phyloP scores from a whole-genome alignment of 2,797 vertebrate genomes.

The Betta splendens region DNA sequence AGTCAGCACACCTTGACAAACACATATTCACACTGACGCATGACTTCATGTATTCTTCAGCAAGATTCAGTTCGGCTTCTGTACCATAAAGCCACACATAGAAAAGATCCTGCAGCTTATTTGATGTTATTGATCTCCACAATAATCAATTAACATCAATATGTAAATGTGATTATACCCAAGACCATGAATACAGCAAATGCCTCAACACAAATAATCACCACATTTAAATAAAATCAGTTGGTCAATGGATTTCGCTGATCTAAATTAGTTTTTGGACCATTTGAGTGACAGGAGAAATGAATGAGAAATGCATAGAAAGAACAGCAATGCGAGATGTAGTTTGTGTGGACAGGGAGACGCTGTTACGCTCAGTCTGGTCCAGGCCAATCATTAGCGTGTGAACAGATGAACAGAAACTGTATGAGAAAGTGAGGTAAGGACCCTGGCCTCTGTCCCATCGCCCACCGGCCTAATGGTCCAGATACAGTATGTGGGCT shows the following conservation, averaged over 20 bases:
- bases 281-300: conserved; percentile 42
- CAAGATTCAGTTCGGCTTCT: conserved; percentile 30
- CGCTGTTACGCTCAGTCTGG: conserved; percentile 44
- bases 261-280: conserved; percentile 47
- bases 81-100: conserved; percentile 30
- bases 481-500: conserved; percentile 41
- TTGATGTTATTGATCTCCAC: conserved; percentile 6
- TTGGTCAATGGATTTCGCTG: conserved; percentile 57
- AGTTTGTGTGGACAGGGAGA: conserved; percentile 35
- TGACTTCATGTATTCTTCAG: conserved; percentile 43
- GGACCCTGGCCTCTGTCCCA: conserved; percentile 40
- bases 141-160: conserved; percentile 26
- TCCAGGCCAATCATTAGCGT: conserved; percentile 28
- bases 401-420: conserved; percentile 45
- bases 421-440: conserved; percentile 56
- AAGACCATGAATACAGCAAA: conserved; percentile 50
- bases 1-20: conserved; percentile 52
- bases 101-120: conserved; percentile 40
- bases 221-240: conserved; percentile 61
- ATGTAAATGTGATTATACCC: conserved; percentile 42
- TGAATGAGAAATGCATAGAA: conserved; percentile 66
- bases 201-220: conserved; percentile 51
- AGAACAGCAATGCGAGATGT: conserved; percentile 50
- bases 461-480: conserved; percentile 37
- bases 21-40: conserved; percentile 67